These are phyloP conservation scores for Lithophane ornitopus DNA, from an alignment of 2,888 invertebrate genomes.

Conservation along the genomic window DNA sequence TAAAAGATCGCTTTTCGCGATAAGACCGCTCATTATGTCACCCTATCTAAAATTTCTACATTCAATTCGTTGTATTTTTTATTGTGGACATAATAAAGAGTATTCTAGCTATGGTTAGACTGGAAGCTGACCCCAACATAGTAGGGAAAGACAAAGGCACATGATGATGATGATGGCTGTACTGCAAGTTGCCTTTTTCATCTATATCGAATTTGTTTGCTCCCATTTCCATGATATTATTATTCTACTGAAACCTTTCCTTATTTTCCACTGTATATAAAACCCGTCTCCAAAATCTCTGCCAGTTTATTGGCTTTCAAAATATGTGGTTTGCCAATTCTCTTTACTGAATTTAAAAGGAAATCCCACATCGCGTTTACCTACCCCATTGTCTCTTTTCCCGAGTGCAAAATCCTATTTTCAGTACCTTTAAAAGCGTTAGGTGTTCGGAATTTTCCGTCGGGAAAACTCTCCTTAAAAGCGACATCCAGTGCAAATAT, in stretches of 20 bases:
- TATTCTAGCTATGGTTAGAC: background rate
- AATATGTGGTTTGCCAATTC: constrained; percentile 36
- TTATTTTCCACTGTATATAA: background rate
- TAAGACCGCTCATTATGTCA: no score
- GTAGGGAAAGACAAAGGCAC: no score
- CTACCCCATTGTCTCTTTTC: constrained; percentile 40
- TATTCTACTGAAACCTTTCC: background rate
- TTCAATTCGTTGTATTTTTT: no score
- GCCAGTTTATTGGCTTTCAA: constrained; percentile 32
- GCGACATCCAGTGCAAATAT: constrained; percentile 58
- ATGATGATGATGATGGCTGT: background rate
- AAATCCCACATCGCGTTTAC: constrained; percentile 49
- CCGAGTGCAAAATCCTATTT: constrained; percentile 49
- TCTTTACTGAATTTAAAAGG: constrained; percentile 45
- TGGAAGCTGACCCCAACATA: no score
- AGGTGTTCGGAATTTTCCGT: constrained; percentile 43
- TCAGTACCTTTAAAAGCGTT: constrained; percentile 45
- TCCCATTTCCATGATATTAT: background rate
- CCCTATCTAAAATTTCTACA: no score
- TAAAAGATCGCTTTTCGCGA: no score
- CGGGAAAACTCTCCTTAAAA: constrained; percentile 41
- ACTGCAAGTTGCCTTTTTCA: background rate
- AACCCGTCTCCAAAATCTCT: constrained; percentile 11
- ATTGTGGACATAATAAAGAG: no score
- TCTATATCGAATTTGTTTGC: no score